Evolutionary conservation across 2,113 vertebrate genomes (phyloP).

Genomic region (Colinus virginianus): DNA sequence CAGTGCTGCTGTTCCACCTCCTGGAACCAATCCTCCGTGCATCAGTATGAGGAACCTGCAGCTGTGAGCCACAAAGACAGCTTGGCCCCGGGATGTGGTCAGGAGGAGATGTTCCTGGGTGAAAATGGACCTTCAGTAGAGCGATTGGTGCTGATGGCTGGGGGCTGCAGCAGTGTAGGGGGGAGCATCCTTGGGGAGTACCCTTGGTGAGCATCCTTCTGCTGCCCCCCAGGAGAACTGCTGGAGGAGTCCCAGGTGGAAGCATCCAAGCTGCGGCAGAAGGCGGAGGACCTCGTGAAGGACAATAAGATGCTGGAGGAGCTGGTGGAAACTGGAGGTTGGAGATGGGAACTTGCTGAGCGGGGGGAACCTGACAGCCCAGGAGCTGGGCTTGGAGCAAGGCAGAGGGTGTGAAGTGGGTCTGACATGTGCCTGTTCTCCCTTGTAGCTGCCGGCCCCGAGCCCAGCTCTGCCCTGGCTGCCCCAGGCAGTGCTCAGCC

Average conservation of each 20-base stretch:
- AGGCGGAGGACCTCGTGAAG: constrained; percentile 92
- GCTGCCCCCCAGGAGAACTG: constrained; percentile 84
- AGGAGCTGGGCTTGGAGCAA: neutral
- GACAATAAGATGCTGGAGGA: constrained; percentile 86
- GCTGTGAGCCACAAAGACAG: neutral
- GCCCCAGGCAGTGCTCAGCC: neutral
- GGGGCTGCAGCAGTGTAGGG: neutral
- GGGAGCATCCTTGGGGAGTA: neutral
- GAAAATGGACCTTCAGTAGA: neutral
- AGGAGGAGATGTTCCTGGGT: neutral
- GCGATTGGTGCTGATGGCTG: neutral
- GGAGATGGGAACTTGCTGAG: neutral
- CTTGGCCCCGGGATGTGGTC: neutral
- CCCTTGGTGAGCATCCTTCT: neutral
- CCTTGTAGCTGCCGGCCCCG: constrained; percentile 42
- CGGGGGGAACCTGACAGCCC: neutral
- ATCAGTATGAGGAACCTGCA: neutral
- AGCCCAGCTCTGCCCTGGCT: constrained; percentile 5
- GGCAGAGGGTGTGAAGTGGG: neutral
- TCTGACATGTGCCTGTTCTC: neutral
- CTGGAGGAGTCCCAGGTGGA: constrained; percentile 95
- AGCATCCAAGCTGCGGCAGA: constrained; percentile 89
- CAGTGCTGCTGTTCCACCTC: neutral
- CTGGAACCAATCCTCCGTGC: neutral
- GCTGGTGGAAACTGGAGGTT: constrained; percentile 74